A percentile compares a stretch with the other conserved stretches of the same genome.
Conservation (phyloP, 2,113 vertebrate species). For the Aptenodytes patagonicus region DNA sequence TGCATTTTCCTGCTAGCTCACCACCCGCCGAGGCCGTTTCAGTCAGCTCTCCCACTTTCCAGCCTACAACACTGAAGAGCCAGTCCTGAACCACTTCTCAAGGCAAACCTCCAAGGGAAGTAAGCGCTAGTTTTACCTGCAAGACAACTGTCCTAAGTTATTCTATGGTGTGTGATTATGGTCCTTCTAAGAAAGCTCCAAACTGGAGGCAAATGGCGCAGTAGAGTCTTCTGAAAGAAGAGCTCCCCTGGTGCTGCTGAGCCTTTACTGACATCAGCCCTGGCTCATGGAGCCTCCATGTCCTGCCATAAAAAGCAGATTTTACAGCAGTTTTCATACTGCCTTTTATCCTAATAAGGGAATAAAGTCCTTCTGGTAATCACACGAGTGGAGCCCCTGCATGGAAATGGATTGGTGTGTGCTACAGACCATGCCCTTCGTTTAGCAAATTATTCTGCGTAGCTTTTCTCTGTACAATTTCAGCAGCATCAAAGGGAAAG, state of each 20-base stretch:
- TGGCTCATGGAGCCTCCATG: neutral
- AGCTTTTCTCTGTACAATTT: neutral
- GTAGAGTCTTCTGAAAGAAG: neutral
- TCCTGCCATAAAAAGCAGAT: conserved; percentile 28
- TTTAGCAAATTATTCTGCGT: neutral
- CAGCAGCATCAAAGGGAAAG: conserved; percentile 5
- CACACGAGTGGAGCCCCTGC: neutral
- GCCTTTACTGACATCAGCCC: neutral
- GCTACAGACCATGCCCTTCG: neutral
- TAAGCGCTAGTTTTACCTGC: neutral
- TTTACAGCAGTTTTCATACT: conserved; percentile 32
- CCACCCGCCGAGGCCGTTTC: rapidly evolving
- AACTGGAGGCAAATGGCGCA: neutral
- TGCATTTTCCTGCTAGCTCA: neutral
- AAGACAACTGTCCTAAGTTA: neutral
- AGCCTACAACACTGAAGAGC: neutral
- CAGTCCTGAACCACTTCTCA: neutral
- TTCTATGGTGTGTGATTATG: neutral
- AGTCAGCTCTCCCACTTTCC: neutral
- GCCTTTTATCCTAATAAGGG: conserved; percentile 49
- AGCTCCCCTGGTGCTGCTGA: neutral
- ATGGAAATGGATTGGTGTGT: neutral
- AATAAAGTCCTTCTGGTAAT: conserved; percentile 26
- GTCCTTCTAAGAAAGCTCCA: neutral
- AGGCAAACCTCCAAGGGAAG: neutral